Base-by-base conservation (phyloP, 2,113 vertebrate species). In the Nyctereutes procyonoides region DNA sequence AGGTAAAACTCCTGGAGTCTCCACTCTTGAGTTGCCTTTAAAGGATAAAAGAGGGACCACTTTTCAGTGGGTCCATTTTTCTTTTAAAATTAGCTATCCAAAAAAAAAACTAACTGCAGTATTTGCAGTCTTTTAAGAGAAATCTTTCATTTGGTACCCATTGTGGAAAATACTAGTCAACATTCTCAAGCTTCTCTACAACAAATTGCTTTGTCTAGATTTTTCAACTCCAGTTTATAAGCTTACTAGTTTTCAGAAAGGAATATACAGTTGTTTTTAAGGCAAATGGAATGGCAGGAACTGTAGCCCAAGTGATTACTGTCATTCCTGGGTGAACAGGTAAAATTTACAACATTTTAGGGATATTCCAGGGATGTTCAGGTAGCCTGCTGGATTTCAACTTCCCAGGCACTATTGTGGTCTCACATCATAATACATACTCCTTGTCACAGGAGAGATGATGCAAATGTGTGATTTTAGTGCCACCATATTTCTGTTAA, bases 1-100 rank as follows among this genome's bases (percentile, higher is more conserved):
- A 81, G 63, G 69, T 81, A 53, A 71, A 76, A 95, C 28, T 60
- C 43, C 85, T 93, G 77, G 67, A 95, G 53, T 94, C 76, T 71
- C 35, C 87, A 38, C 83, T 28, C 32, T 81, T 84, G 88, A 77
- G 58, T 65, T 80, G 43, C 53, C 74, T 95, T 96, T 91, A 60
- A 63, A 95, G 82, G 69, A 85, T 93, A 56, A 76, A 92, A 62
- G 74, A 79, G 97, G 93, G 95, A 95, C 89, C 93, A 97, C 74
- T 51, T 93, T 83, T 53, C 58, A 92, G 65, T 93, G 96, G 95
- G 93, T 96, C 93, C 86, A 84, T 85, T 96, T 96, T 93, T 95
- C 63, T 97, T 96, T 87, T 90, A 81, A 92, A 93, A 22, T 81
- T 35, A 86, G 35, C 58, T 81, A 28, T 88, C 77, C 55, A 51